These are phyloP conservation scores for Psephotus haematonotus DNA, from an alignment of 2,113 vertebrate species.

Conservation along the genomic window DNA sequence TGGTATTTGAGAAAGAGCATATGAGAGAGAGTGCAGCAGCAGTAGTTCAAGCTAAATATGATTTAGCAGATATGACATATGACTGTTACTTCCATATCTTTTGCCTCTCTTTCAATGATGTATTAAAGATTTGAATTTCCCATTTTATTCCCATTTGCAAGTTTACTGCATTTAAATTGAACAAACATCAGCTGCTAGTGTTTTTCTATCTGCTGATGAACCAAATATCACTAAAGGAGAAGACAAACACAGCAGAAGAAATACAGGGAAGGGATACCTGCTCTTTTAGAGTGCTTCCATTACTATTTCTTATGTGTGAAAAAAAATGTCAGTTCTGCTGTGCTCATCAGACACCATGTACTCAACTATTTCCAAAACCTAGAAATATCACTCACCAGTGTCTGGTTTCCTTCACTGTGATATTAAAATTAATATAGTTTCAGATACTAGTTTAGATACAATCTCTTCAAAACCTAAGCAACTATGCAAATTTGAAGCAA, in stretches of 20 bases:
- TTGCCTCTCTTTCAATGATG: not conserved
- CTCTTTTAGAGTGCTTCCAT: not conserved
- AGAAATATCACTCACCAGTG: not conserved
- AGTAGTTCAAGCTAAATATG: not conserved
- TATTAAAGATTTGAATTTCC: not conserved
- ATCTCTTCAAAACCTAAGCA: not conserved
- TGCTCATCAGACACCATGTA: not conserved
- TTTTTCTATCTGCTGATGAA: not conserved
- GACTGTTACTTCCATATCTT: not conserved
- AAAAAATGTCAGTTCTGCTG: not conserved
- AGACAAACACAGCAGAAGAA: not conserved
- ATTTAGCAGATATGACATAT: not conserved
- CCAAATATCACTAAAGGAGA: not conserved
- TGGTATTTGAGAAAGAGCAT: not conserved
- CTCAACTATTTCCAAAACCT: not conserved
- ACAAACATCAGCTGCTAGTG: not conserved
- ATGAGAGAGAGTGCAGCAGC: not conserved
- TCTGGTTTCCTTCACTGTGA: not conserved
- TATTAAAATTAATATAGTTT: not conserved
- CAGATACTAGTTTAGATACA: not conserved
- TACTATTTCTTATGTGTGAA: not conserved
- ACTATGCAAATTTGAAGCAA: not conserved
- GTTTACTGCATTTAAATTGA: not conserved
- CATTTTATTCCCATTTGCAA: fast-evolving
- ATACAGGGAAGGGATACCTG: not conserved